Percentiles rank a stretch among this genome's conserved stretches.
Conservation (phyloP, 2,888 invertebrate genomes). For the Nycteola revayana region DNA sequence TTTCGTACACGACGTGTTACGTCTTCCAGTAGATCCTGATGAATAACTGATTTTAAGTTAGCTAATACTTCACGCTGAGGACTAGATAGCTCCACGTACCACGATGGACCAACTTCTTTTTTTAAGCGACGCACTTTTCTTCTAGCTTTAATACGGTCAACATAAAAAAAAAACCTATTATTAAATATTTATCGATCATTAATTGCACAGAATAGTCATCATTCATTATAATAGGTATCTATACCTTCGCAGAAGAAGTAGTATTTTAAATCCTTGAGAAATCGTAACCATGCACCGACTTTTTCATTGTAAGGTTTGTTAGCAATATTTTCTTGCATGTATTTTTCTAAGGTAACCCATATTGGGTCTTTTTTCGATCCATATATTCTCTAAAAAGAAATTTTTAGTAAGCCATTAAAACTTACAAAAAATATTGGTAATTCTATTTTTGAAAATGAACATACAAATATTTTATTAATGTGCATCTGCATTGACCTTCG, state of each 20-base stretch:
- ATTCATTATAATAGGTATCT: too few relatives aligned
- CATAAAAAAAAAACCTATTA: too few relatives aligned
- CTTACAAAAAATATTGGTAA: too few relatives aligned
- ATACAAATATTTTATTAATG: too few relatives aligned
- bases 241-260: slow-evolving; percentile 55
- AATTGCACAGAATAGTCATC: too few relatives aligned
- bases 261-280: slow-evolving; percentile 54
- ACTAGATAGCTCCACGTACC: slow-evolving; percentile 65
- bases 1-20: slow-evolving; percentile 51
- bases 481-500: too few relatives aligned
- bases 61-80: slow-evolving; percentile 49
- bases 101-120: slow-evolving; percentile 57
- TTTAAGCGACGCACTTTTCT: slow-evolving; percentile 42
- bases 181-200: too few relatives aligned
- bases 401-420: too few relatives aligned
- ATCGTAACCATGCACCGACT: slow-evolving; percentile 65
- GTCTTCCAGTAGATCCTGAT: slow-evolving; percentile 67
- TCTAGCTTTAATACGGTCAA: slow-evolving; percentile 36
- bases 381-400: slow-evolving; percentile 48
- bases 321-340: slow-evolving; percentile 56
- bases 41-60: slow-evolving; percentile 51
- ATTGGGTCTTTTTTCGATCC: slow-evolving; percentile 58
- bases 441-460: too few relatives aligned
- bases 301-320: slow-evolving; percentile 67
- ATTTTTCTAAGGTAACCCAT: slow-evolving; percentile 66